Conservation (phyloP, 2,113 vertebrate genomes). For the Neogobius melanostomus region DNA sequence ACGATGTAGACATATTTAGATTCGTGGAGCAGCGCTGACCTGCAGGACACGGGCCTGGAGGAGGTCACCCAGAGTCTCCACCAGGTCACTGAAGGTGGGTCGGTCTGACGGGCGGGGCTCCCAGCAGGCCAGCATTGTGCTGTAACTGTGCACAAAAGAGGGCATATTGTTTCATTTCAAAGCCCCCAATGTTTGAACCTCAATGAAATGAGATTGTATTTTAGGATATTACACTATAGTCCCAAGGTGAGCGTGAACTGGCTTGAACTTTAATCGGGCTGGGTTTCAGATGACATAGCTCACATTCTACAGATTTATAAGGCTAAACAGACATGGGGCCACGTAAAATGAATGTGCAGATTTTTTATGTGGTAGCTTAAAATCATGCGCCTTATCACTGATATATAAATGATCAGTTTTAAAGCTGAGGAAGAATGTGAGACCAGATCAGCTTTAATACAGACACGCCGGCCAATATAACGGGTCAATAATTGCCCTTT, state of each 20-base stretch:
- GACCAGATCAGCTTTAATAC: too few relatives aligned
- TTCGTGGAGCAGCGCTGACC: conserved; percentile 67
- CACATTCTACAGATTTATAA: neutral
- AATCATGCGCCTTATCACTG: too few relatives aligned
- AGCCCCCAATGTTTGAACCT: conserved; percentile 5
- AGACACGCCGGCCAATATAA: too few relatives aligned
- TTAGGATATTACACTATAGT: conserved; percentile 6
- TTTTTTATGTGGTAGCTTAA: too few relatives aligned
- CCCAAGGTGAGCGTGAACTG: neutral
- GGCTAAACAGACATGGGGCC: too few relatives aligned
- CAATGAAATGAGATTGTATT: neutral
- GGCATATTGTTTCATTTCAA: neutral
- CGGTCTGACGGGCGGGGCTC: conserved; percentile 80
- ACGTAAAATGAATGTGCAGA: too few relatives aligned
- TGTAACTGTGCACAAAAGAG: conserved; percentile 79
- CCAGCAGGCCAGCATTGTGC: conserved; percentile 93
- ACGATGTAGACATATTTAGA: neutral
- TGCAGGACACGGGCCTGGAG: conserved; percentile 86
- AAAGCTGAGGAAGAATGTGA: too few relatives aligned
- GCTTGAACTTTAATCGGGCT: neutral
- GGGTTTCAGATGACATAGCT: neutral
- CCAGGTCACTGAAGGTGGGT: conserved; percentile 85
- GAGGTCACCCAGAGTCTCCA: conserved; percentile 86
- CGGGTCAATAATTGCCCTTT: too few relatives aligned
- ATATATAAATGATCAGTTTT: too few relatives aligned